Base-by-base conservation (phyloP, 1,140 invertebrate species). In the Drosophila asahinai region DNA sequence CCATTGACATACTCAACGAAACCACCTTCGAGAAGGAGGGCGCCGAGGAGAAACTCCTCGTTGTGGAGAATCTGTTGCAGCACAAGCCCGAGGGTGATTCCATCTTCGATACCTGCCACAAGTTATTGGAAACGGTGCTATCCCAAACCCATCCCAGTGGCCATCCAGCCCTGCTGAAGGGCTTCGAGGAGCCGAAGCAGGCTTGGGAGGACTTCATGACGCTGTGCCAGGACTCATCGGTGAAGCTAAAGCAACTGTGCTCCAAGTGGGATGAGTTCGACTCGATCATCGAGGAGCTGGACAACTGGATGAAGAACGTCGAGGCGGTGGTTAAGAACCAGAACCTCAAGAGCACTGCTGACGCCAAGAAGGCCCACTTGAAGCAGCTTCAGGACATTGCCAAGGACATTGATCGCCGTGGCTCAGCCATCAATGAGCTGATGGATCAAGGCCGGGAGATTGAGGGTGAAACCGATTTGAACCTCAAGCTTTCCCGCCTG, bases 291-390 rank as follows among this genome's bases (percentile, higher is more conserved):
- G 96, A 98, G 63, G 94, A 94, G 71, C 93, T 99, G 2, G 96
- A 96, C 80, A 94, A 94, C 49, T 99, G 98, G 98, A 94, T 98
- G 15, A 97, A 97, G 86, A 94, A 96, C 45, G 96, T 97, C 86
- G 98, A 99, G 94, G 94, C 94, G 51, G 95, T 97, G 91, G 94
- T 98, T 0, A 97, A 97, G 93, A 98, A 99, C 93, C 97, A 98
- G 93, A 97, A 97, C 78, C 94, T 99, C 6, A 98, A 97, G 91
- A 97, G 95, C 86, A 97, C 96, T 7, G 95, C 97, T 19, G 96
- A 97, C 68, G 95, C 97, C 1, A 99, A 99, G 93, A 93, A 95
- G 67, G 93, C 93, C 14, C 97, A 99, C 94, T 94, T 98, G 30
- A 95, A 96, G 43, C 97, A 97, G 90, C 93, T 99, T 0, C 96